Conservation (phyloP, 2,888 invertebrate genomes). For the Plebejus anna region DNA sequence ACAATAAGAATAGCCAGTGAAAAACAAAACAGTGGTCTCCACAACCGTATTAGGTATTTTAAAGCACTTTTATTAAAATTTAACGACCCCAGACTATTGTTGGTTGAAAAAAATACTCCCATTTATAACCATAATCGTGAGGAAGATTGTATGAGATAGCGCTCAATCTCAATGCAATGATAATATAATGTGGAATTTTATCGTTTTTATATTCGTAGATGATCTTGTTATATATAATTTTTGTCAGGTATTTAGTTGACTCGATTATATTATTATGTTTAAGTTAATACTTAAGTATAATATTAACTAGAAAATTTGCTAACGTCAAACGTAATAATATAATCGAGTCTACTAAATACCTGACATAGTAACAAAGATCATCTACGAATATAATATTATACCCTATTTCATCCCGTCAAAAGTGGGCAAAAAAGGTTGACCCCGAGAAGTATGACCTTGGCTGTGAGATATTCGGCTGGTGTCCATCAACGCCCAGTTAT, state of each 20-base stretch:
- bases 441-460: constrained; percentile 17
- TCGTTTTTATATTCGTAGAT: background rate
- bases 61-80: constrained; percentile 26
- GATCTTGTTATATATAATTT: background rate
- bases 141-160: constrained; percentile 21
- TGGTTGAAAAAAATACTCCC: constrained; percentile 13
- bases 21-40: background rate
- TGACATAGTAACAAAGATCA: too few relatives aligned
- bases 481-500: constrained; percentile 52
- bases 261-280: too few relatives aligned
- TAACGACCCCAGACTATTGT: constrained; percentile 10
- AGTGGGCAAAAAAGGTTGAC: background rate
- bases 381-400: too few relatives aligned
- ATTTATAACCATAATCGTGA: constrained; percentile 2
- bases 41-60: constrained; percentile 21
- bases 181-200: background rate
- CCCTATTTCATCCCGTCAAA: background rate
- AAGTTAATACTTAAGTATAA: too few relatives aligned
- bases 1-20: constrained; percentile 20
- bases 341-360: too few relatives aligned
- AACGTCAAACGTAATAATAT: too few relatives aligned
- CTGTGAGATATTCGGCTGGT: constrained; percentile 39
- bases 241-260: too few relatives aligned
- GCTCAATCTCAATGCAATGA: background rate
- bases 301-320: too few relatives aligned